phyloP scores from a whole-genome alignment of 2,888 invertebrate genomes.

The Dimorphilus gyrociliatus region DNA sequence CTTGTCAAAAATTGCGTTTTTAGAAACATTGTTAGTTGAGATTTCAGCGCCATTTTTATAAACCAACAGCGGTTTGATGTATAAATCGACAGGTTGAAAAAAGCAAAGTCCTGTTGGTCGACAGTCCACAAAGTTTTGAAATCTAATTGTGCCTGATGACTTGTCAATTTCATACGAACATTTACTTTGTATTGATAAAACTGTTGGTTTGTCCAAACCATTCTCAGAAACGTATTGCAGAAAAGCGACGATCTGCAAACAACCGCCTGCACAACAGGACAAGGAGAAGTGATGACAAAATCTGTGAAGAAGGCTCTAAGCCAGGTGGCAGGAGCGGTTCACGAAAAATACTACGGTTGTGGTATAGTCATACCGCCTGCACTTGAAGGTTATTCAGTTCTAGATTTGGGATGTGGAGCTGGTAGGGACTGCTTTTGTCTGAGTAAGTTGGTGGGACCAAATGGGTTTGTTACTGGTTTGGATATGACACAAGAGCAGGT shows the following conservation, averaged over 20 bases:
- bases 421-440: constrained; percentile 25
- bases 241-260: constrained; percentile 15
- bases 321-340: too few species aligned
- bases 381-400: constrained; percentile 17
- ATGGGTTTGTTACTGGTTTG: constrained; percentile 22
- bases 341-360: constrained; percentile 33
- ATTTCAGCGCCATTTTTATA: too few species aligned
- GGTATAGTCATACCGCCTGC: constrained; percentile 24
- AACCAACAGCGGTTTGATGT: too few species aligned
- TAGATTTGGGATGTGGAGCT: constrained; percentile 28
- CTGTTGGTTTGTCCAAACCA: constrained; percentile 21
- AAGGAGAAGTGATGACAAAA: constrained; percentile 7
- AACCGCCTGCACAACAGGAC: constrained; percentile 13
- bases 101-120: too few species aligned
- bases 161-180: too few species aligned
- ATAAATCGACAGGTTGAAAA: too few species aligned
- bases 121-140: too few species aligned
- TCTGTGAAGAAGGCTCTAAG: constrained; percentile 12
- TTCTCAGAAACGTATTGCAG: constrained; percentile 17
- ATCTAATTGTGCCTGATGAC: too few species aligned
- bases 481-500: constrained; percentile 34
- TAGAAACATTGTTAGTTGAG: too few species aligned
- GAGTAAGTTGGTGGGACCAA: constrained; percentile 23
- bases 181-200: too few species aligned
- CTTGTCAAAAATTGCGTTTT: too few species aligned